Percentiles rank a stretch among this genome's conserved stretches.
phyloP scores from a whole-genome alignment of 1,140 invertebrate genomes.

The Pantala flavescens region DNA sequence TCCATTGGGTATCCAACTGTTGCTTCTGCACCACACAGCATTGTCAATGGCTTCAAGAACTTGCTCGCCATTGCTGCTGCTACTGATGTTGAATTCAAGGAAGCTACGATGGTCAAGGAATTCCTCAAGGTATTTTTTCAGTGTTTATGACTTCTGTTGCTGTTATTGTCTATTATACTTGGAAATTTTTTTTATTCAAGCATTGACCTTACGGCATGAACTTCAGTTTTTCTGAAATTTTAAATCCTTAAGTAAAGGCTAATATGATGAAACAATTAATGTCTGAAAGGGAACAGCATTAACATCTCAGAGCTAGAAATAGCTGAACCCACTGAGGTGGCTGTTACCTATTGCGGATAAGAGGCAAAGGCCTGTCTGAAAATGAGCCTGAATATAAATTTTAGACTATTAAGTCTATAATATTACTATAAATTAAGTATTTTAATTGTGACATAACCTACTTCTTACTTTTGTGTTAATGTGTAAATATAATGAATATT shows the following conservation, averaged over 20 bases:
- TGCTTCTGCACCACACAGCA: constrained; percentile 92
- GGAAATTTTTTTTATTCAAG: too few species aligned
- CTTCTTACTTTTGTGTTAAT: too few species aligned
- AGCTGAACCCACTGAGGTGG: constrained; percentile 31
- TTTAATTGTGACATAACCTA: too few species aligned
- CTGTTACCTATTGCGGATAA: constrained; percentile 7
- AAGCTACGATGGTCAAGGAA: constrained; percentile 87
- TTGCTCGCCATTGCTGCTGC: constrained; percentile 90
- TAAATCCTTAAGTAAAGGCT: neutral
- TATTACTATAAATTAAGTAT: too few species aligned
- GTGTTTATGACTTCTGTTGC: neutral
- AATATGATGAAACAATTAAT: neutral
- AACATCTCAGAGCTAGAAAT: constrained; percentile 30
- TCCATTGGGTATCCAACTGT: constrained; percentile 90
- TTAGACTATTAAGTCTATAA: too few species aligned
- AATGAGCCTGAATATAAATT: too few species aligned
- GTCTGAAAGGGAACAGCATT: neutral
- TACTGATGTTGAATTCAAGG: constrained; percentile 90
- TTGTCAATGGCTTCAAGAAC: constrained; percentile 97
- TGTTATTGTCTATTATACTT: too few species aligned
- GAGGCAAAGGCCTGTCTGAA: neutral
- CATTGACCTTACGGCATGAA: too few species aligned
- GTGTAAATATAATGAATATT: too few species aligned
- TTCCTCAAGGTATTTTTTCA: constrained; percentile 57
- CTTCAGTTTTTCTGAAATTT: too few species aligned